A percentile compares a stretch with the other conserved stretches of the same genome.
These are phyloP conservation scores for Colossoma macropomum DNA, from an alignment of 2,113 vertebrate genomes.

Conservation along the genomic window DNA sequence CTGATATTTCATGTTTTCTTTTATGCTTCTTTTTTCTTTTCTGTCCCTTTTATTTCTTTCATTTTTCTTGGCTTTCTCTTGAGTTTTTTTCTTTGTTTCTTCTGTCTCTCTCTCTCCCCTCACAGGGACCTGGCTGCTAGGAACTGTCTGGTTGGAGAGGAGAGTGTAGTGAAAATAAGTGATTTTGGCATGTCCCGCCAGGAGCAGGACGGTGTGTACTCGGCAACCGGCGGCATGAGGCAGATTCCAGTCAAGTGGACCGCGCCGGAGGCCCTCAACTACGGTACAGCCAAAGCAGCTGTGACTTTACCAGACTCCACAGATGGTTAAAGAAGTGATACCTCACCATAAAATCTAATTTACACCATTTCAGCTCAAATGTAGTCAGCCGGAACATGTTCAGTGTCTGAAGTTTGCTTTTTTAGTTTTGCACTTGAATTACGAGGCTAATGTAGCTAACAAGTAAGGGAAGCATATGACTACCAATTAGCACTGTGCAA, in stretches of 20 bases:
- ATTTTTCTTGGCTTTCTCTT: neutral
- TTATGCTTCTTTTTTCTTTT: neutral
- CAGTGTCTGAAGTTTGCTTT: too few relatives aligned
- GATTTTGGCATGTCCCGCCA: slow-evolving; percentile 98
- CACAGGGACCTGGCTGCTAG: slow-evolving; percentile 92
- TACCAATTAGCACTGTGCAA: too few relatives aligned
- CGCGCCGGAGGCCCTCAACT: slow-evolving; percentile 92
- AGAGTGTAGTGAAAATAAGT: slow-evolving; percentile 92
- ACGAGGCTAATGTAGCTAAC: too few relatives aligned
- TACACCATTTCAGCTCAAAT: too few relatives aligned
- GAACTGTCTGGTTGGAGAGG: slow-evolving; percentile 93
- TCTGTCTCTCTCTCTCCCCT: neutral
- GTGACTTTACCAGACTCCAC: neutral
- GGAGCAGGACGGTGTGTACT: slow-evolving; percentile 89
- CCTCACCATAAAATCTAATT: neutral
- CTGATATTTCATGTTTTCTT: too few relatives aligned
- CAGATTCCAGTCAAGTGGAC: slow-evolving; percentile 98
- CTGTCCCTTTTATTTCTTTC: neutral
- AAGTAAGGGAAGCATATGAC: too few relatives aligned
- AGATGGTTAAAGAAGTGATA: neutral
- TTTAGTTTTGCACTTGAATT: too few relatives aligned
- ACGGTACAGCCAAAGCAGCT: slow-evolving; percentile 76
- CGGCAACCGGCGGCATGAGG: slow-evolving; percentile 86
- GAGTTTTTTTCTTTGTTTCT: neutral
- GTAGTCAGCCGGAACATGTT: too few relatives aligned